Evolutionary conservation across 2,113 vertebrate species (phyloP).

Genomic region (Cyphomyrus discorhynchus): DNA sequence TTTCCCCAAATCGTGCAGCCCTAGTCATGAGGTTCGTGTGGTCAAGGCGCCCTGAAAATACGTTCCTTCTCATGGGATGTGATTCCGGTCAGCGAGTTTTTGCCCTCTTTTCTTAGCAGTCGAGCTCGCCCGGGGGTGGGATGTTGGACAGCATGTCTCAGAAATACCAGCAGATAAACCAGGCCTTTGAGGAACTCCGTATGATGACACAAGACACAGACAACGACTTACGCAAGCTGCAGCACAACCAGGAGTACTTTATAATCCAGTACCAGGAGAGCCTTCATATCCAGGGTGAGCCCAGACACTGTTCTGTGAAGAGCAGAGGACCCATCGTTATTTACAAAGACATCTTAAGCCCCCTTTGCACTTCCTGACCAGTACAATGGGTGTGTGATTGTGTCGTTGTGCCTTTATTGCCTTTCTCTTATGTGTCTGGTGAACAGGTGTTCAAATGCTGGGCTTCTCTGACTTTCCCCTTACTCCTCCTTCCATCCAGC

Average conservation of each 20-base stretch:
- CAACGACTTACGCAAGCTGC: slow-evolving; percentile 87
- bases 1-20: no score
- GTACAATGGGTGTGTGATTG: neutral
- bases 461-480: no score
- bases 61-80: neutral
- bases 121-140: slow-evolving; percentile 73
- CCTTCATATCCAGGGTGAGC: slow-evolving; percentile 72
- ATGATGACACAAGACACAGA: slow-evolving; percentile 86
- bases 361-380: neutral
- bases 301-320: neutral
- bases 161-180: slow-evolving; percentile 96
- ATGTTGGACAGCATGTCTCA: slow-evolving; percentile 90
- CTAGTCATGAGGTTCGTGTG: neutral
- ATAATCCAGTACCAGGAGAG: slow-evolving; percentile 99
- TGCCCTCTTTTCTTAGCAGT: slow-evolving; percentile 54
- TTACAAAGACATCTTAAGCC: neutral
- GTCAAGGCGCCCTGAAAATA: neutral
- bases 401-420: neutral
- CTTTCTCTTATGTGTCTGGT: neutral
- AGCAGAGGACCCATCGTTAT: neutral
- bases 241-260: slow-evolving; percentile 95
- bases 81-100: neutral
- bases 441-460: neutral
- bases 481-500: slow-evolving; percentile 54
- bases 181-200: slow-evolving; percentile 89